Evolutionary conservation across 1,140 invertebrate genomes (phyloP).

Genomic region (Drosophila trapezifrons): DNA sequence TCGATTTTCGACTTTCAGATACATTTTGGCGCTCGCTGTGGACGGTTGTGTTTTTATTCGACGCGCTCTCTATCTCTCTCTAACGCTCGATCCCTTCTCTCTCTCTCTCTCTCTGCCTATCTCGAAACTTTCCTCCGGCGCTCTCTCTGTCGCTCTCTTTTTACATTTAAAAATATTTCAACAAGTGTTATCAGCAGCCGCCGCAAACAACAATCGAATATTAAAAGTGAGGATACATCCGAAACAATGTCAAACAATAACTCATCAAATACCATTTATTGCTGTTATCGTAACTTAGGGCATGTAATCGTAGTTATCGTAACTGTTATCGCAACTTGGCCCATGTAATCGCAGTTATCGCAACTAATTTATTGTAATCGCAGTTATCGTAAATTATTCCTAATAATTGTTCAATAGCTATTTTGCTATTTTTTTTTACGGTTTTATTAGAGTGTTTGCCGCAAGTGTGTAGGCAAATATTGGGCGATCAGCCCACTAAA

Average conservation of each 20-base stretch:
- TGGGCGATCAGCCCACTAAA: constrained; percentile 22
- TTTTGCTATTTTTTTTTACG: background rate
- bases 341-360: constrained; percentile 8
- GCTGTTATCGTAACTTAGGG: background rate
- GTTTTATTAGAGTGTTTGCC: constrained; percentile 15
- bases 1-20: constrained; percentile 63
- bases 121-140: constrained; percentile 3
- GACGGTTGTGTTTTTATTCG: constrained; percentile 62
- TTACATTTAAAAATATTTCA: constrained; percentile 38
- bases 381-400: constrained; percentile 25
- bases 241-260: constrained; percentile 8
- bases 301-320: constrained; percentile 7
- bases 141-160: constrained; percentile 9
- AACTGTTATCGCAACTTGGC: constrained; percentile 9
- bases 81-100: constrained; percentile 10
- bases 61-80: constrained; percentile 15
- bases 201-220: constrained; percentile 31
- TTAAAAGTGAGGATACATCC: constrained; percentile 20
- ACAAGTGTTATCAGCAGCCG: constrained; percentile 44
- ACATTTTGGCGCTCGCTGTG: constrained; percentile 72
- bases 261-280: constrained; percentile 11
- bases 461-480: constrained; percentile 34
- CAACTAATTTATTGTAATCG: constrained; percentile 4
- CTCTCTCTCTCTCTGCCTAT: background rate
- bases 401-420: constrained; percentile 8